Evolutionary conservation across 1,140 invertebrate species (phyloP).

Genomic region (Grapholita molesta): DNA sequence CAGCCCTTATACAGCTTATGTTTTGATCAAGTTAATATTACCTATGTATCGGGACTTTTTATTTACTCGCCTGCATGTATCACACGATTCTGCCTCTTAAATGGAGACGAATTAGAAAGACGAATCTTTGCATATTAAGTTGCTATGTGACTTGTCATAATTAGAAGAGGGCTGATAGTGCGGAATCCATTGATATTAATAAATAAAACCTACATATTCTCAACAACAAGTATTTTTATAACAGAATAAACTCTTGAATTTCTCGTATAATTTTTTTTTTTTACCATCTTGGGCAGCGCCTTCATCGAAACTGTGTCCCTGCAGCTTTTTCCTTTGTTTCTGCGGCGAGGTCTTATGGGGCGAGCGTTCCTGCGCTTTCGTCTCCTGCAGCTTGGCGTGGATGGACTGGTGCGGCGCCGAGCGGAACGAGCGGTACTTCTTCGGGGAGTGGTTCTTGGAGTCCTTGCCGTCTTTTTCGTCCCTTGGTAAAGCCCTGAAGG

Average conservation of each 20-base stretch:
- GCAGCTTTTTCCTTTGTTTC: constrained; percentile 75
- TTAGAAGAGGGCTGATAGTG: too few species aligned
- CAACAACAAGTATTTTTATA: too few species aligned
- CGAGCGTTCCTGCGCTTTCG: constrained; percentile 64
- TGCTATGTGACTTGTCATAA: too few species aligned
- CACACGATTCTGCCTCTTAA: too few species aligned
- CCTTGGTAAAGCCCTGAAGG: constrained; percentile 85
- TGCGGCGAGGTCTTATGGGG: constrained; percentile 74
- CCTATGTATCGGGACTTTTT: too few species aligned
- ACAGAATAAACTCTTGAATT: too few species aligned
- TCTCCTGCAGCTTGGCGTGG: constrained; percentile 75
- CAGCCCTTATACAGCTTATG: neutral
- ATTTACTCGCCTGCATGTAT: too few species aligned
- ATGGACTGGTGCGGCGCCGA: constrained; percentile 76
- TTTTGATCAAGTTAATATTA: neutral
- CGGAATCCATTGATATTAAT: too few species aligned
- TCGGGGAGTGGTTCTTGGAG: constrained; percentile 83
- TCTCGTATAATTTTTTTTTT: too few species aligned
- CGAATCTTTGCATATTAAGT: too few species aligned
- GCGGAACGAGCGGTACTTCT: constrained; percentile 79
- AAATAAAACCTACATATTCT: too few species aligned
- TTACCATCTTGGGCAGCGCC: constrained; percentile 66
- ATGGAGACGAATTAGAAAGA: too few species aligned
- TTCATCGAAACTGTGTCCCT: constrained; percentile 74
- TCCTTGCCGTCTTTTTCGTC: constrained; percentile 93